These are phyloP conservation scores for Nasonia oneida DNA, from an alignment of 2,888 invertebrate species.

Conservation along the genomic window DNA sequence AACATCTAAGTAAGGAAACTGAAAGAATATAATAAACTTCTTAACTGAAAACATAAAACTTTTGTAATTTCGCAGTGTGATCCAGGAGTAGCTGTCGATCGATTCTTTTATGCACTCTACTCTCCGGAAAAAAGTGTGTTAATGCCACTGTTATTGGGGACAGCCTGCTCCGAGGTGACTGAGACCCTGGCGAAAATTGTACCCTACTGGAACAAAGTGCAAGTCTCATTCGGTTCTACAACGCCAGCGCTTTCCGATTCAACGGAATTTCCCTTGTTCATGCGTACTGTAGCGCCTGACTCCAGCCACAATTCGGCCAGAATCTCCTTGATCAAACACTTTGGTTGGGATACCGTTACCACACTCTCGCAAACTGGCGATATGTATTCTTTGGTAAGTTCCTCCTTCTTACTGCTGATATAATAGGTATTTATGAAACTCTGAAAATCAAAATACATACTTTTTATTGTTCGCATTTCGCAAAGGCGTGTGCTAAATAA, in stretches of 20 bases:
- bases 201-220: slow-evolving; percentile 95
- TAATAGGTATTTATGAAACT: not conserved
- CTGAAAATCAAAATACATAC: not conserved
- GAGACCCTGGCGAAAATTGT: slow-evolving; percentile 95
- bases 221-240: slow-evolving; percentile 94
- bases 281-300: slow-evolving; percentile 93
- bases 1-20: not conserved
- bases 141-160: slow-evolving; percentile 91
- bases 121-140: slow-evolving; percentile 85
- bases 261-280: slow-evolving; percentile 93
- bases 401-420: not conserved
- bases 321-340: slow-evolving; percentile 89
- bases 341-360: slow-evolving; percentile 93
- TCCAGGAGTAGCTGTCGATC: slow-evolving; percentile 93
- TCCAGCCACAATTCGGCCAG: slow-evolving; percentile 94
- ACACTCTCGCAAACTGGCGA: slow-evolving; percentile 94
- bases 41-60: not conserved
- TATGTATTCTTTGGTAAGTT: slow-evolving; percentile 86
- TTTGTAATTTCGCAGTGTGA: slow-evolving; percentile 86
- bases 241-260: slow-evolving; percentile 94
- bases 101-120: slow-evolving; percentile 95
- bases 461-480: too few species aligned
- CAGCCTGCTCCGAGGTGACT: slow-evolving; percentile 94
- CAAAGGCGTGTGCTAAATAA: not conserved
- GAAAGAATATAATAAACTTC: not conserved